These are phyloP conservation scores for Exaiptasia diaphana DNA, from an alignment of 64 coral and sea anemone genomes.

Conservation along the genomic window DNA sequence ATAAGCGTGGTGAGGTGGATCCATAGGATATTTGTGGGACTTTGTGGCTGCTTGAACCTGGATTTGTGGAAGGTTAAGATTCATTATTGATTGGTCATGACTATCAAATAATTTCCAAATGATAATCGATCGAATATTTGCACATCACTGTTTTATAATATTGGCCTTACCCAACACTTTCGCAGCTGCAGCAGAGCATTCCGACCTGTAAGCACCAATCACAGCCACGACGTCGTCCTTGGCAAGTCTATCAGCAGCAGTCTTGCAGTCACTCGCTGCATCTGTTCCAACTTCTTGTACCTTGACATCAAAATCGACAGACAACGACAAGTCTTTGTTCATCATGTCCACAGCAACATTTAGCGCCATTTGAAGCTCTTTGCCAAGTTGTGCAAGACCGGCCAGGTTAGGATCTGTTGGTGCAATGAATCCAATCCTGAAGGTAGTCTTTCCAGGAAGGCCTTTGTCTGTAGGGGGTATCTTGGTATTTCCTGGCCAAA, in stretches of 20 bases:
- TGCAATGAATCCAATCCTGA: slow-evolving; percentile 86
- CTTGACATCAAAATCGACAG: slow-evolving; percentile 82
- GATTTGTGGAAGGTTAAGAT: background rate
- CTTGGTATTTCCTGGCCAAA: slow-evolving; percentile 84
- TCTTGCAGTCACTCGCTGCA: slow-evolving; percentile 51
- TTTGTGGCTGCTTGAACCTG: slow-evolving; percentile 49
- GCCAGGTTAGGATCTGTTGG: slow-evolving; percentile 74
- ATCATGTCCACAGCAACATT: slow-evolving; percentile 91
- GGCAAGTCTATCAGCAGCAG: slow-evolving; percentile 65
- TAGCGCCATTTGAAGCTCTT: slow-evolving; percentile 61
- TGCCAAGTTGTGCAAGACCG: slow-evolving; percentile 77
- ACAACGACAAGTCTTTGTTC: slow-evolving; percentile 81
- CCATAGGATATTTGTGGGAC: slow-evolving; percentile 89
- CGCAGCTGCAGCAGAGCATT: slow-evolving; percentile 74
- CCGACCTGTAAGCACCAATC: slow-evolving; percentile 89
- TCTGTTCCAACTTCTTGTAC: slow-evolving; percentile 73
- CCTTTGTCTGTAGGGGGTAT: slow-evolving; percentile 84
- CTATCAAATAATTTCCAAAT: too few species aligned
- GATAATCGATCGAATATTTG: too few species aligned
- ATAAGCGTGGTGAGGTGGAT: slow-evolving; percentile 73
- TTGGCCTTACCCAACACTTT: slow-evolving; percentile 67
- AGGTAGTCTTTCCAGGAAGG: slow-evolving; percentile 92
- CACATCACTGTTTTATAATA: too few species aligned
- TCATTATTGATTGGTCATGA: too few species aligned
- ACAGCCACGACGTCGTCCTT: slow-evolving; percentile 91